Evolutionary conservation across 2,888 invertebrate genomes (phyloP).

Genomic region (Xiphydria camelus): DNA sequence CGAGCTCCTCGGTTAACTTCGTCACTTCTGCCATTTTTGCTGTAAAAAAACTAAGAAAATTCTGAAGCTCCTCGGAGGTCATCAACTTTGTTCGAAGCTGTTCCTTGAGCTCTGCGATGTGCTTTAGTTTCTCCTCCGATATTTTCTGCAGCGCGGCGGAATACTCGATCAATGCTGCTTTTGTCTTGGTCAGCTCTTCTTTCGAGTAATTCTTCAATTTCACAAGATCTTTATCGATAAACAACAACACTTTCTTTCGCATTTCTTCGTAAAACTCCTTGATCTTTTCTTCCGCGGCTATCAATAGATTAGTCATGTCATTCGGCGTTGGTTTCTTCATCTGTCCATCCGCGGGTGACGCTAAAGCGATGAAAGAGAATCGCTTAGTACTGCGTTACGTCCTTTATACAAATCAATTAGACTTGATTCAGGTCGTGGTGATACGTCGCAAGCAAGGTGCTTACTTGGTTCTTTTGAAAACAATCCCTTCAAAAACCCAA

Average conservation of each 20-base stretch:
- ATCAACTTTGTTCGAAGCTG: constrained; percentile 18
- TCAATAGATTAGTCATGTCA: constrained; percentile 12
- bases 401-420: too few relatives aligned
- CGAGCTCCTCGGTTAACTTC: constrained; percentile 18
- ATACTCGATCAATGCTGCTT: constrained; percentile 19
- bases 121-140: constrained; percentile 18
- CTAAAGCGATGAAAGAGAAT: too few relatives aligned
- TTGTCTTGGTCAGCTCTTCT: constrained; percentile 20
- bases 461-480: too few relatives aligned
- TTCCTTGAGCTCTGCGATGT: constrained; percentile 17
- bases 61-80: constrained; percentile 17
- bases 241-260: constrained; percentile 15
- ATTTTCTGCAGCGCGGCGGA: constrained; percentile 20
- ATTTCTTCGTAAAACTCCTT: constrained; percentile 19
- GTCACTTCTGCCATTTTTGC: constrained; percentile 19
- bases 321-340: neutral
- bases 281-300: constrained; percentile 18
- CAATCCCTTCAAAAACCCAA: too few relatives aligned
- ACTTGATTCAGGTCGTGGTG: too few relatives aligned
- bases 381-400: too few relatives aligned
- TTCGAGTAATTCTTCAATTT: constrained; percentile 22
- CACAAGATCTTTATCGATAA: constrained; percentile 20
- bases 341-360: too few relatives aligned
- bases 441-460: too few relatives aligned
- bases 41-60: constrained; percentile 19